Conservation (phyloP, 2,797 vertebrate species). For the Tinamus major region DNA sequence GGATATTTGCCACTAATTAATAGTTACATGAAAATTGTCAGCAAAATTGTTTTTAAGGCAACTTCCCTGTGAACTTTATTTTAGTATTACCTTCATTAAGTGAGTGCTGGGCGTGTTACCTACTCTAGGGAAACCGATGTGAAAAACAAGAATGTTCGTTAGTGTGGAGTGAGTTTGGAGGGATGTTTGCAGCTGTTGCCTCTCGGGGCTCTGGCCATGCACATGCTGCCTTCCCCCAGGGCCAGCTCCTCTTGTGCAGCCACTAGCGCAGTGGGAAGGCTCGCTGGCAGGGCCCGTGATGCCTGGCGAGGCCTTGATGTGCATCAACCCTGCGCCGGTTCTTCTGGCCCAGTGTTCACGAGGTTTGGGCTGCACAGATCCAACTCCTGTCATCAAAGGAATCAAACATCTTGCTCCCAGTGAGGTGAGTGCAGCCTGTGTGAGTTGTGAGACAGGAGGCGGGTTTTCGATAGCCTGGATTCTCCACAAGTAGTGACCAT, state of each 20-base stretch:
- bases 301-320: too few relatives aligned
- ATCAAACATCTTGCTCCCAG: neutral
- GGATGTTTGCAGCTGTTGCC: neutral
- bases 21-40: neutral
- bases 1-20: neutral
- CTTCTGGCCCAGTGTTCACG: neutral
- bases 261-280: too few relatives aligned
- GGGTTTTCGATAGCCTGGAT: neutral
- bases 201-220: neutral
- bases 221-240: neutral
- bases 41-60: neutral
- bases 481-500: neutral
- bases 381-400: neutral
- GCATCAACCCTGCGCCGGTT: neutral
- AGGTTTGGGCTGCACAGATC: neutral
- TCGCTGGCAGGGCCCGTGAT: too few relatives aligned
- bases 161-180: neutral
- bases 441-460: neutral
- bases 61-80: neutral
- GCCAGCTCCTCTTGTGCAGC: too few relatives aligned
- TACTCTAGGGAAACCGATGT: neutral
- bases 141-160: neutral
- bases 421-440: neutral
- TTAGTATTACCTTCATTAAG: neutral
- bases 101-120: neutral